Base-by-base conservation (phyloP, 2,113 vertebrate species). In the Grammomys surdaster region DNA sequence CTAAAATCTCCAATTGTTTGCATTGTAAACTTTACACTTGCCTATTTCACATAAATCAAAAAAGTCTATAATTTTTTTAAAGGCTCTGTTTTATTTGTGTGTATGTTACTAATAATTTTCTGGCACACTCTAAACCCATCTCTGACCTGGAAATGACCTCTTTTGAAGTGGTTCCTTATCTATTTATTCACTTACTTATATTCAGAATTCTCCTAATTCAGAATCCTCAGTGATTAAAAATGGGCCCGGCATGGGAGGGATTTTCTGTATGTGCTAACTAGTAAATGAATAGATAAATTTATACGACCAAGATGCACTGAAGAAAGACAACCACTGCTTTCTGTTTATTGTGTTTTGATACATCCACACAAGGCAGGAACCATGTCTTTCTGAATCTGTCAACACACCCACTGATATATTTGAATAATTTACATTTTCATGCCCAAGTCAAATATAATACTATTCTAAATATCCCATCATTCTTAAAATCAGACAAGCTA, bases 11-110 rank as follows among this genome's bases (percentile, higher is more conserved):
- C 63, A 93, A 54, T 78, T 88, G 77, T 85, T 33, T 84, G 91
- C 78, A 89, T 90, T 95, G 91, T 88, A 94, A 56, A 67, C 54
- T 26, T 65, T 96, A 97, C 10, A 84, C 72, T 80, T 94, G n/a
- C 78, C 87, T 31, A 40, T 90, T 88, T 89, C 22, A 91, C 85
- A 96, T 67, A 98, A 90, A 97, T 84, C 36, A 96, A 93, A 88
- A 17, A 77, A 65, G 43, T 94, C 65, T 85, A 93, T 95, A 90
- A 73, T 13, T 33, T 65, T 65, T 93, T 70, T 69, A 88, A 95
- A 3, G 69, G 2, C 0, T 7, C 60, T 89, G 33, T n/a, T 80
- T 90, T 81, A 76, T 89, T 85, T 89, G 6, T 31, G 8, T 84
- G 5, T 33, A 46, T 40, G 7, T 17, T 69, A 19, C 81, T 80